Evolutionary conservation across 1,140 invertebrate genomes (phyloP).

Genomic region (Cotesia chilonis): DNA sequence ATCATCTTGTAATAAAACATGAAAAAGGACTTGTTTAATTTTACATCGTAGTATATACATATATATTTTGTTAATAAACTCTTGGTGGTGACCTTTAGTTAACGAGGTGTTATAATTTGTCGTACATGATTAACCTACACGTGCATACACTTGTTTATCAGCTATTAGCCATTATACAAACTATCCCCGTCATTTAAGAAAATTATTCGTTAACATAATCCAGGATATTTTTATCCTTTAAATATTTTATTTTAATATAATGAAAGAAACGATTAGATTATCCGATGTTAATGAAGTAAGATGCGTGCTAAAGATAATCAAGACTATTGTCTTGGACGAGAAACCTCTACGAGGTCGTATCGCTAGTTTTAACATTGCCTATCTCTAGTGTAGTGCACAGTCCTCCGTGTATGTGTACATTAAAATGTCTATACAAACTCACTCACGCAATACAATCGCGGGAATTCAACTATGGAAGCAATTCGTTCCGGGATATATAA

Average conservation of each 20-base stretch:
- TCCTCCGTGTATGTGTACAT: background rate
- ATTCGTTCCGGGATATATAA: slow-evolving; percentile 28
- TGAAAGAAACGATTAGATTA: slow-evolving; percentile 6
- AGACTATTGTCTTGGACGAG: slow-evolving; percentile 35
- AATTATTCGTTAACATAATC: no score
- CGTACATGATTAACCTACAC: background rate
- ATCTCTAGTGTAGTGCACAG: slow-evolving; percentile 15
- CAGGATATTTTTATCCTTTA: background rate
- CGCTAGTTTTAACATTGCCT: slow-evolving; percentile 15
- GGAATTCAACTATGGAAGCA: slow-evolving; percentile 4
- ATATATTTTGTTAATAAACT: slow-evolving; percentile 4
- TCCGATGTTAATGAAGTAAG: slow-evolving; percentile 35
- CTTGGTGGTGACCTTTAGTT: slow-evolving; percentile 19
- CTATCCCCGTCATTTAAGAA: background rate
- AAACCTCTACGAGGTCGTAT: slow-evolving; percentile 18
- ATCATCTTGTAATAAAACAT: background rate
- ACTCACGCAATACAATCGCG: slow-evolving; percentile 11
- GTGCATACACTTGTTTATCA: background rate
- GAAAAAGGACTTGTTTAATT: background rate
- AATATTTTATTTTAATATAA: background rate
- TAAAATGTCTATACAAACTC: no score
- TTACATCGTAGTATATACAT: background rate
- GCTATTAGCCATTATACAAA: background rate
- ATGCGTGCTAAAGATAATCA: slow-evolving; percentile 34
- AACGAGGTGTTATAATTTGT: slow-evolving; percentile 29